Evolutionary conservation across 2,888 invertebrate species (phyloP).

Genomic region (Leucophenga maculata): DNA sequence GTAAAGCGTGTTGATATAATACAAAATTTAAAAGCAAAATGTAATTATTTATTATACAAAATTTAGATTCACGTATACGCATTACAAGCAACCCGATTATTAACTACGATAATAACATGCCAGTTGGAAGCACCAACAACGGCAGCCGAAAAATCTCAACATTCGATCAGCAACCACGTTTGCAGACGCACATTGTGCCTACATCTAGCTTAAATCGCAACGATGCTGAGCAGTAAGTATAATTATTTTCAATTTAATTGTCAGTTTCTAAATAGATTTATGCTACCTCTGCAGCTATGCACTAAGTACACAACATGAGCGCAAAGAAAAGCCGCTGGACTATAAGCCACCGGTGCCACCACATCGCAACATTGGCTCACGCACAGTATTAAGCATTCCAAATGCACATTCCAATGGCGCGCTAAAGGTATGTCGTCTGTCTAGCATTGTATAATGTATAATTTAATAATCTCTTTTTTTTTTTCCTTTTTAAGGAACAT

Average conservation of each 20-base stretch:
- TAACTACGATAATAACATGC: slow-evolving; percentile 76
- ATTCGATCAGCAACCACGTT: slow-evolving; percentile 74
- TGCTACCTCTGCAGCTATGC: not conserved
- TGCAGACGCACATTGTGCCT: slow-evolving; percentile 59
- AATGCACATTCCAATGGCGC: slow-evolving; percentile 22
- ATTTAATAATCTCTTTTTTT: not conserved
- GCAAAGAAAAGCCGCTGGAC: slow-evolving; percentile 76
- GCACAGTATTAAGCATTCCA: slow-evolving; percentile 35
- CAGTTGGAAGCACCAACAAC: slow-evolving; percentile 74
- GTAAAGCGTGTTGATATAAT: too few species aligned
- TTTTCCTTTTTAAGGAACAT: too few species aligned
- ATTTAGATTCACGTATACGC: slow-evolving; percentile 76
- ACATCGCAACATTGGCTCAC: slow-evolving; percentile 81
- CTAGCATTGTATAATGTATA: too few species aligned
- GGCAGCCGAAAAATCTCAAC: slow-evolving; percentile 76
- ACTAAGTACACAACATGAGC: slow-evolving; percentile 57
- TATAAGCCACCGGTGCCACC: slow-evolving; percentile 92
- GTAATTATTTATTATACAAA: slow-evolving; percentile 1
- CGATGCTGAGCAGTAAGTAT: slow-evolving; percentile 67
- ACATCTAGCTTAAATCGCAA: slow-evolving; percentile 53
- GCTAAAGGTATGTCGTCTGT: slow-evolving; percentile 34
- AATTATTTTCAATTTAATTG: not conserved
- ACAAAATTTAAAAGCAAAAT: not conserved
- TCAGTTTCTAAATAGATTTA: not conserved
- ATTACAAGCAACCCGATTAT: slow-evolving; percentile 85